Percentiles rank a stretch among this genome's conserved stretches.
Conservation (phyloP, 2,113 vertebrate genomes). For the Dicrurus megarhynchus region DNA sequence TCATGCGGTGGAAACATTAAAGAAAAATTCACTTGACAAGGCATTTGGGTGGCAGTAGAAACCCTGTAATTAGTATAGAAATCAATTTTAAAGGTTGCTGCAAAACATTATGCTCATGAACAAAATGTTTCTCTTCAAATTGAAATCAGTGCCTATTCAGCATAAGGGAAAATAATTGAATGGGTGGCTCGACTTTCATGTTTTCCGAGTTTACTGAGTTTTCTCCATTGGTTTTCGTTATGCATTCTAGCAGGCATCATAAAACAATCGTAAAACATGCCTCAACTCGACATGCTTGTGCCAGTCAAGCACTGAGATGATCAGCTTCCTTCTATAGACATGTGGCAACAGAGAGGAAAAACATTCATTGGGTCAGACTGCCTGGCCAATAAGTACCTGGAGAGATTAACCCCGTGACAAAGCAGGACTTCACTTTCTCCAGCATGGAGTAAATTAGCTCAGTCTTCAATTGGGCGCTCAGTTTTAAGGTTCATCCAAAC, state of each 20-base stretch:
- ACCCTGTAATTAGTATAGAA: not conserved
- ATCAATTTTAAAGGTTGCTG: slow-evolving; percentile 28
- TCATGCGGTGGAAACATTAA: not conserved
- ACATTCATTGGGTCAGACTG: not conserved
- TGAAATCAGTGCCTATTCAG: not conserved
- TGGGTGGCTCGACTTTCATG: not conserved
- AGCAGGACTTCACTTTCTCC: not conserved
- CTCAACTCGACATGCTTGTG: not conserved
- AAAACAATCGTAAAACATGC: not conserved
- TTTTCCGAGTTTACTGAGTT: not conserved
- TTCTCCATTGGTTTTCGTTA: not conserved
- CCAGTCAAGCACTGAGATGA: not conserved
- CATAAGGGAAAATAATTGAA: not conserved
- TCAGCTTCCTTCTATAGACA: not conserved
- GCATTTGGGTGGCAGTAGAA: not conserved
- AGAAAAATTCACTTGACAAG: not conserved
- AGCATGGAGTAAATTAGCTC: not conserved
- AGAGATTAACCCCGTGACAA: not conserved
- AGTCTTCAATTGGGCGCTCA: not conserved
- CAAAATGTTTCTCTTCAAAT: not conserved
- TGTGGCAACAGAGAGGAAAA: not conserved
- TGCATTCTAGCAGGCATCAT: not conserved
- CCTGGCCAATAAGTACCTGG: not conserved
- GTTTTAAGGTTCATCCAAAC: not conserved
- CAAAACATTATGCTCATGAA: not conserved